Percentiles rank a stretch among this genome's conserved stretches.
Evolutionary conservation across 2,113 vertebrate genomes (phyloP).

Genomic region (Indicator indicator): DNA sequence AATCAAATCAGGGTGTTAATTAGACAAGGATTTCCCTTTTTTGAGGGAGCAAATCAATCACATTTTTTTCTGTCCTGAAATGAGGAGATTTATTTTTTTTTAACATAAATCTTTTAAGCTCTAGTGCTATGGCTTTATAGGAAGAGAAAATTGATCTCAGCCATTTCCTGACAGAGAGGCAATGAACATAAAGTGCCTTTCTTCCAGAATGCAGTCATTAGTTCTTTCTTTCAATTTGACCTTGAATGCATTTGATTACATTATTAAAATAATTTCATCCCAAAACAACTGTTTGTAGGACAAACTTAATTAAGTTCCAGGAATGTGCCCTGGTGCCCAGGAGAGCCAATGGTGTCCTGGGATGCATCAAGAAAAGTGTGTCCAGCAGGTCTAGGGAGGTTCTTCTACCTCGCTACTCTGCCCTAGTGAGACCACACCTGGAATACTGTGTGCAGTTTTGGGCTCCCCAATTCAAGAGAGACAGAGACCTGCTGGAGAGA

Average conservation of each 20-base stretch:
- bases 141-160: constrained; percentile 37
- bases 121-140: not conserved
- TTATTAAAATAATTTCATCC: constrained; percentile 9
- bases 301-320: not conserved
- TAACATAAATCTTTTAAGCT: constrained; percentile 41
- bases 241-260: constrained; percentile 30
- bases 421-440: too few species aligned
- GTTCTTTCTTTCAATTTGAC: not conserved
- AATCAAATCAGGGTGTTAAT: constrained; percentile 7
- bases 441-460: too few species aligned
- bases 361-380: too few species aligned
- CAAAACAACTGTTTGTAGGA: not conserved
- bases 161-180: not conserved
- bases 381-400: too few species aligned
- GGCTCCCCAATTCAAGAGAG: too few species aligned
- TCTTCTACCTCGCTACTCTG: too few species aligned
- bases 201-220: not conserved
- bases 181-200: constrained; percentile 2
- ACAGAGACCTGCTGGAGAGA: too few species aligned
- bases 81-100: not conserved
- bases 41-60: not conserved
- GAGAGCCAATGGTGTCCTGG: too few species aligned
- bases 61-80: not conserved
- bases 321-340: not conserved
- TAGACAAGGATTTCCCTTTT: constrained; percentile 17